Conservation (phyloP, 1,140 invertebrate species). For the Lamellibrachia luymesi region DNA sequence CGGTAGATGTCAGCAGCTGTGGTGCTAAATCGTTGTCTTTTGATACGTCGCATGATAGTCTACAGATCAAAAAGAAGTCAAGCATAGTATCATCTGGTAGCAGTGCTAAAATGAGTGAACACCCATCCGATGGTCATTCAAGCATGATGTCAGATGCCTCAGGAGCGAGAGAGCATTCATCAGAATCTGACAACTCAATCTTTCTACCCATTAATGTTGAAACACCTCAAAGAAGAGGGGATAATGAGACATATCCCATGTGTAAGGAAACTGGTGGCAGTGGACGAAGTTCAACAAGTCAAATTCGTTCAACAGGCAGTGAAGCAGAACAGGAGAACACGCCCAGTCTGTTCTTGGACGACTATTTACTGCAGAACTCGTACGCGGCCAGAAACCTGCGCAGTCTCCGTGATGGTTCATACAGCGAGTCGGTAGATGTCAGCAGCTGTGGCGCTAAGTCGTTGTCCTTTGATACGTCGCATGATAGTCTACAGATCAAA, state of each 20-base stretch:
- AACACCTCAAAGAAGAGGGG: neutral
- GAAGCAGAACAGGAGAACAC: conserved; percentile 35
- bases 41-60: neutral
- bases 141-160: neutral
- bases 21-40: neutral
- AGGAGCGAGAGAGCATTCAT: neutral
- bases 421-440: conserved; percentile 27
- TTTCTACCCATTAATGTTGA: neutral
- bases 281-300: neutral
- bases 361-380: conserved; percentile 45
- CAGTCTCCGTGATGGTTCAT: conserved; percentile 44
- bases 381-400: conserved; percentile 44
- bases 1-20: neutral
- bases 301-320: neutral
- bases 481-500: neutral
- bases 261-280: neutral
- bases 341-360: conserved; percentile 42
- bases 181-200: neutral
- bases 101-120: neutral
- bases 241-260: neutral
- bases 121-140: neutral
- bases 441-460: neutral
- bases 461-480: neutral
- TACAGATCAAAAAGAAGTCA: neutral
- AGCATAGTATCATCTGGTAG: neutral